phyloP scores from a whole-genome alignment of 2,888 invertebrate species.

The Luperina testacea region DNA sequence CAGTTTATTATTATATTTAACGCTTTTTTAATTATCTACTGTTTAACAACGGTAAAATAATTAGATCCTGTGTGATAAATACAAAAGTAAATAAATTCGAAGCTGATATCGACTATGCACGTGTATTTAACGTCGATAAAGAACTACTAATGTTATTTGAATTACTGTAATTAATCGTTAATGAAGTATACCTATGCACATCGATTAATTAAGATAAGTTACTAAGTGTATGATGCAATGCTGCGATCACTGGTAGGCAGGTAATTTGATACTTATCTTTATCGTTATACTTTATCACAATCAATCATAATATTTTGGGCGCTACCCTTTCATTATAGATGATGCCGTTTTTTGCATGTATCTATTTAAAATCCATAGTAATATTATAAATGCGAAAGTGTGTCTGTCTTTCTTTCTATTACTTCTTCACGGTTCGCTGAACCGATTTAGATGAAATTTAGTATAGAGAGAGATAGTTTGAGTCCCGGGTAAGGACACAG shows the following conservation, averaged over 20 bases:
- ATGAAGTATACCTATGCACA: neutral
- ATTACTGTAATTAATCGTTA: constrained; percentile 7
- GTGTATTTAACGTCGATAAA: constrained; percentile 2
- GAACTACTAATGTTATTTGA: neutral
- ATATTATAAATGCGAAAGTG: no score
- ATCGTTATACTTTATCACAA: constrained; percentile 1
- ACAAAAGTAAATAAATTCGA: neutral
- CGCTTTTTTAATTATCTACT: neutral
- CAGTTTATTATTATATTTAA: neutral
- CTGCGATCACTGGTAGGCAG: no score
- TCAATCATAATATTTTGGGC: constrained; percentile 6
- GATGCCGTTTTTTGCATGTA: neutral
- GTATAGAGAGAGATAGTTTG: no score
- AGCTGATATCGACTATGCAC: constrained; percentile 2
- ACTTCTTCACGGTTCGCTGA: no score
- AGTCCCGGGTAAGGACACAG: no score
- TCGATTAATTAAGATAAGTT: constrained; percentile 16
- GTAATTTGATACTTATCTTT: constrained; percentile 7
- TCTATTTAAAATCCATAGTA: neutral
- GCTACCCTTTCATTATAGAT: neutral
- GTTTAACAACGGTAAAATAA: neutral
- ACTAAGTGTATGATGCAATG: neutral
- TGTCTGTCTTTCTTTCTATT: no score
- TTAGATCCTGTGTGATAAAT: neutral
- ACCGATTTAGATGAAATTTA: no score